A percentile compares a stretch with the other conserved stretches of the same genome.
Evolutionary conservation across 2,888 invertebrate species (phyloP).

Genomic region (Sesia apiformis): DNA sequence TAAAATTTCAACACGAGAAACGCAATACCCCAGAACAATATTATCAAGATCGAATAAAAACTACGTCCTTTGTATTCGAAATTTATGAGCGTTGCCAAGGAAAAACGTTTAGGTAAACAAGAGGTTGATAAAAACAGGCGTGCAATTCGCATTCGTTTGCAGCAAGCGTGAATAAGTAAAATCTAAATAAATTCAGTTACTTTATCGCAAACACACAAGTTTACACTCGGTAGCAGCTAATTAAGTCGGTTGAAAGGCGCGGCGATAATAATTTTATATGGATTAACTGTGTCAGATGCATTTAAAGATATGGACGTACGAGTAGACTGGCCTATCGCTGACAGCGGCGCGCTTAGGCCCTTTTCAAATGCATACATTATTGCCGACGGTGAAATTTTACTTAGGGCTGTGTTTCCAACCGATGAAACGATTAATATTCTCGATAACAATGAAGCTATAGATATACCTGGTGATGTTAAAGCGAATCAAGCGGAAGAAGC

Average conservation of each 20-base stretch:
- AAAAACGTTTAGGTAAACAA: conserved; percentile 54
- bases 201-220: conserved; percentile 54
- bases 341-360: conserved; percentile 26
- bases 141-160: conserved; percentile 42
- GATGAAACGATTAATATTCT: conserved; percentile 37
- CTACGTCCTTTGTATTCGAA: conserved; percentile 41
- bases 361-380: conserved; percentile 46
- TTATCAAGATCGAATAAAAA: conserved; percentile 53
- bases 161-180: conserved; percentile 45
- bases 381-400: conserved; percentile 27
- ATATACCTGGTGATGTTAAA: conserved; percentile 22
- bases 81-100: conserved; percentile 42
- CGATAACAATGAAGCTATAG: conserved; percentile 40
- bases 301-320: conserved; percentile 42
- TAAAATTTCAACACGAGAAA: conserved; percentile 40
- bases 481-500: conserved; percentile 36
- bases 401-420: conserved; percentile 29
- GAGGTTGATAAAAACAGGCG: conserved; percentile 43
- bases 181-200: conserved; percentile 51
- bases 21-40: conserved; percentile 37
- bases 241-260: conserved; percentile 57
- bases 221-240: conserved; percentile 59
- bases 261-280: conserved; percentile 63
- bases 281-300: conserved; percentile 62
- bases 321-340: conserved; percentile 35